Evolutionary conservation across 2,888 invertebrate species (phyloP), one percentile per base, ranked within the genome.

Genomic region (Agonopterix alstromeriana): DNA sequence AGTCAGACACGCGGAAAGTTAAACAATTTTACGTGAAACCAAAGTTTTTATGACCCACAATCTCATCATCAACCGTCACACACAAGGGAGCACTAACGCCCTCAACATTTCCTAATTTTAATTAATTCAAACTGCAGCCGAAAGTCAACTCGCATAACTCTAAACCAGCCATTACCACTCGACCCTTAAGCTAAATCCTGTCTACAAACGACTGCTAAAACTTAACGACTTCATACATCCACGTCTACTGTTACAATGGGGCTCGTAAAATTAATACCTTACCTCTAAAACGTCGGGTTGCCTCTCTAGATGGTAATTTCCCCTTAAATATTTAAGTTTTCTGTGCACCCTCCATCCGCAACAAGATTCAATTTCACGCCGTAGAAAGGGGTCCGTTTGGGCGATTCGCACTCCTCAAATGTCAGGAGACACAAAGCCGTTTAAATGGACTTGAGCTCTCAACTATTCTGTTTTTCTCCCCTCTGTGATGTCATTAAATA

Each of bases 281-380:
- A 81, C 82, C 79, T 82, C 72, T 57, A 67, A 74, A 79, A 77
- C 66, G 74, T 72, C 70, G 72, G 67, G 71, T 67, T 64, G 69
- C 64, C 74, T 74, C 78, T 77, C 79, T 63, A 65, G 76, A 77
- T 77, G 77, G 80, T 81, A 82, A 83, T 82, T 81, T 73, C 73
- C 80, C 74, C 81, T 79, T 78, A 87, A 87, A 88, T 87, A 86
- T 87, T 87, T 87, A 84, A 88, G 85, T 85, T 85, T 82, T 75
- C 80, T 65, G 66, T 71, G 65, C 78, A 73, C 84, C 86, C 85
- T 81, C 71, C 73, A 65, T 67, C 83, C 82, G 77, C 82, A 86
- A 86, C 87, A 87, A 82, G 86, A 88, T 88, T 88, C 87, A 88
- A 88, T 88, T 87, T 87, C 82, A 86, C 86, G 83, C 84, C 83